Evolutionary conservation across 2,888 invertebrate genomes (phyloP), one percentile per base, ranked within the genome.

Genomic region (Eupeodes luniger): DNA sequence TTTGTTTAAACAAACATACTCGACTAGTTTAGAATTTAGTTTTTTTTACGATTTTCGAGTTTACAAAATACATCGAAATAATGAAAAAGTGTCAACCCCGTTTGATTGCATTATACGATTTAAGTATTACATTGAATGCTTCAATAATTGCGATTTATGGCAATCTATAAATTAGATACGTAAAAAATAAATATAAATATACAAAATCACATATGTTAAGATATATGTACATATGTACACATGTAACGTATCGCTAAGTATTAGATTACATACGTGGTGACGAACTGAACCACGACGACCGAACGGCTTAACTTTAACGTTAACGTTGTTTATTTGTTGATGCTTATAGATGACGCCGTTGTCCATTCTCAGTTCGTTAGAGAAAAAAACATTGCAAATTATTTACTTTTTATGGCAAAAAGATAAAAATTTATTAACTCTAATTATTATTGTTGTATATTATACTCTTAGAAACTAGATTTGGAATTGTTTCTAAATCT

Each of bases 401-500:
- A 80, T 77, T 87, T 72, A 72, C 87, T 87, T 87, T 87, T 87
- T 87, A 87, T 87, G 87, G 84, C 62, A 44, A 80, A 76, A 59
- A 70, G 61, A 49, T 27, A 49, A 76, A 59, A 83, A 81, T 74
- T 83, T 87, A 79, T 76, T 66, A 61, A 27, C 76, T 51, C 10
- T 75, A 86, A 80, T 64, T 76, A 72, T 66, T 67, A 40, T 40
- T 40, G 40, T 27, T 40, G 40, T 40, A 40, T 40, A 40, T 40
- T 40, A 40, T 7, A 47, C 27, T 27, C 27, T 27, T 61, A 62
- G 67, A 74, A 59, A 72, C 80, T 81, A 67, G 76, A 67, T 80
- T 76, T 87, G 74, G 74, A 27, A 78, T 74, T 85, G 72, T 69
- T 81, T 62, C 11, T 34, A 44, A 70, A n/a, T 34, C 51, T 40